Conservation (phyloP, 2,797 vertebrate species). For the Ctenosaura bakeri region DNA sequence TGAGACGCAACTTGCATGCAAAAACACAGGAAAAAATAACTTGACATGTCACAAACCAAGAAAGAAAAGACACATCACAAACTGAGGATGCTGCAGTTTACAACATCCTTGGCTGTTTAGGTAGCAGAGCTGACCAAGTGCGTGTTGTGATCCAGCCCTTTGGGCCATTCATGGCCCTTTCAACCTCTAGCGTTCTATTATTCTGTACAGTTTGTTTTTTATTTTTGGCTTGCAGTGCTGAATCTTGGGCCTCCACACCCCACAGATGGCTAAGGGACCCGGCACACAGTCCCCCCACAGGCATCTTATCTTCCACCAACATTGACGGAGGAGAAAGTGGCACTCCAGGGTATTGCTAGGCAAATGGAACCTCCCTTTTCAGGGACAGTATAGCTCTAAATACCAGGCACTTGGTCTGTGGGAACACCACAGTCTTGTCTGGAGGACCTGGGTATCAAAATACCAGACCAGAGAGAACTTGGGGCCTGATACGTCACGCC, state of each 20-base stretch:
- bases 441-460: not conserved
- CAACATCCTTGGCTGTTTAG: not conserved
- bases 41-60: too few relatives aligned
- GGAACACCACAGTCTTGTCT: not conserved
- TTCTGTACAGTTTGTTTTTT: too few relatives aligned
- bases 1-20: not conserved
- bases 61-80: too few relatives aligned
- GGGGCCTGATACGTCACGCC: not conserved
- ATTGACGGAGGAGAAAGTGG: not conserved
- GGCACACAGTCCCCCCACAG: too few relatives aligned
- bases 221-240: not conserved
- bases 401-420: not conserved
- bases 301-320: not conserved
- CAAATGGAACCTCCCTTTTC: not conserved
- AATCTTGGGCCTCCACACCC: not conserved
- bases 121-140: not conserved
- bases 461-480: not conserved
- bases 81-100: too few relatives aligned
- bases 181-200: too few relatives aligned
- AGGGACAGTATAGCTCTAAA: not conserved
- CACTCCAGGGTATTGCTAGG: too few relatives aligned
- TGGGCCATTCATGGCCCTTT: too few relatives aligned
- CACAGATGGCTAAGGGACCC: not conserved
- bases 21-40: too few relatives aligned
- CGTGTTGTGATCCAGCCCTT: constrained; percentile 3